Evolutionary conservation across 1,140 invertebrate species (phyloP), one percentile per base, ranked within the genome.

Genomic region (Plectrocnemia conspersa): DNA sequence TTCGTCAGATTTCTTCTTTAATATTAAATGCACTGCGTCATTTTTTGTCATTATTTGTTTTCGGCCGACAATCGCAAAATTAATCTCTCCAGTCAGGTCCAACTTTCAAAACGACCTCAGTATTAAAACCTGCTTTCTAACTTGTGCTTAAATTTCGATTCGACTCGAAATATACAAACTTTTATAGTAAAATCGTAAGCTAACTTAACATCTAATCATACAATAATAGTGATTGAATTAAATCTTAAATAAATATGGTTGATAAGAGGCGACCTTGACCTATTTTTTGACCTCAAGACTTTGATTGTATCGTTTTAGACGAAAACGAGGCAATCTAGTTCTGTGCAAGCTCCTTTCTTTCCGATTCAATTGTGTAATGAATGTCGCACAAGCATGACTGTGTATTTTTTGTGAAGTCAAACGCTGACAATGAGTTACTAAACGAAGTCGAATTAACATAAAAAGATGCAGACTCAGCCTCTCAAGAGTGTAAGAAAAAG

Each of bases 181-280:
- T n/a, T n/a, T n/a, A n/a, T n/a, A n/a, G n/a, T n/a, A n/a, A n/a
- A n/a, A n/a, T n/a, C n/a, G n/a, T n/a, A n/a, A n/a, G n/a, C n/a
- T n/a, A n/a, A n/a, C n/a, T n/a, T n/a, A n/a, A n/a, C n/a, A n/a
- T n/a, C n/a, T n/a, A n/a, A n/a, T n/a, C n/a, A n/a, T n/a, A n/a
- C n/a, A n/a, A n/a, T n/a, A n/a, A n/a, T n/a, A n/a, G n/a, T n/a
- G n/a, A n/a, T n/a, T n/a, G n/a, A n/a, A n/a, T n/a, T 6, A 6
- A 29, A 29, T 29, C n/a, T 29, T n/a, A 29, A 7, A n/a, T 29
- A n/a, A 7, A 38, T 13, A 38, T 16, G 35, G 4, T 38, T 38
- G 35, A 38, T 38, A 16, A 38, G 18, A 38, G n/a, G 18, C 35
- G 35, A 38, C 35, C 35, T 38, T 38, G 35, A 38, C 35, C 35